Percentiles rank a stretch among this genome's conserved stretches.
Evolutionary conservation across 1,140 invertebrate species (phyloP).

Genomic region (Drosophila chauvacae): DNA sequence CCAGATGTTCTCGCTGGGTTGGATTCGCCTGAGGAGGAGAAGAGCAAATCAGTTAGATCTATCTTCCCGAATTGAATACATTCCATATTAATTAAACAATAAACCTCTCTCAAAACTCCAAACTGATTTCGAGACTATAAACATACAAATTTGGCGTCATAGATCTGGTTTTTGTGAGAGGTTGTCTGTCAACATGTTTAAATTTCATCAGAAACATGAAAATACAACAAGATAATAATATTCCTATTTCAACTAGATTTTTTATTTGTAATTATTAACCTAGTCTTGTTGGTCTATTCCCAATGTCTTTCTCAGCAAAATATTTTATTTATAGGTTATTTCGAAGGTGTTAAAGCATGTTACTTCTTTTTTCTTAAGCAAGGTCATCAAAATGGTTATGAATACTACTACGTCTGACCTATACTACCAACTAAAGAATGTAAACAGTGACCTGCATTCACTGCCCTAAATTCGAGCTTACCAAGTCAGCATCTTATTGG

Average conservation of each 20-base stretch:
- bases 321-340: neutral
- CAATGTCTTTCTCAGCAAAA: neutral
- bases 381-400: neutral
- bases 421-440: neutral
- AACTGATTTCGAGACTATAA: conserved; percentile 1
- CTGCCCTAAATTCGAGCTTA: neutral
- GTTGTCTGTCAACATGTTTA: neutral
- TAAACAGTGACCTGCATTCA: conserved; percentile 15
- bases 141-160: neutral
- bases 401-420: conserved; percentile 1
- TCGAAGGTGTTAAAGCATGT: conserved; percentile 1
- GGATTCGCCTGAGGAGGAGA: conserved; percentile 86
- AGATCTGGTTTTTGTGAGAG: conserved; percentile 2
- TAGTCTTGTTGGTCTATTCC: neutral
- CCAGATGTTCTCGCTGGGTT: conserved; percentile 87
- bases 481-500: conserved; percentile 6
- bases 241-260: neutral
- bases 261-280: neutral
- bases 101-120: neutral
- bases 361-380: neutral
- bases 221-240: neutral
- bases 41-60: neutral
- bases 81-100: neutral
- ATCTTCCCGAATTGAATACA: neutral
- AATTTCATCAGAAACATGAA: neutral